Evolutionary conservation across 2,113 vertebrate species (phyloP).

Genomic region (Polypterus senegalus): DNA sequence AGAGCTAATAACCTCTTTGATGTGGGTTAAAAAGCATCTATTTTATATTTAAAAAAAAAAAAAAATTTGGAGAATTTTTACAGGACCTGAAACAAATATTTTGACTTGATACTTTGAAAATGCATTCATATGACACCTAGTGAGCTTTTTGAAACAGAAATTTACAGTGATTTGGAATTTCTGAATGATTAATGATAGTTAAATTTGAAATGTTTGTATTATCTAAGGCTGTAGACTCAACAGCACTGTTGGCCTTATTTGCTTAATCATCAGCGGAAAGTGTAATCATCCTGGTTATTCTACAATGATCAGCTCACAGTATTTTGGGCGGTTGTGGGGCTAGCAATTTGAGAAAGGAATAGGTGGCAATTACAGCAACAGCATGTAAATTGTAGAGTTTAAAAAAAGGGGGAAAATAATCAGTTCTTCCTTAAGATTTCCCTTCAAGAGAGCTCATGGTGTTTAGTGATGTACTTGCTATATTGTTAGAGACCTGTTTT

Average conservation of each 20-base stretch:
- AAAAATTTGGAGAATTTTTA: constrained; percentile 99
- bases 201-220: constrained; percentile 87
- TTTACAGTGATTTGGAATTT: constrained; percentile 75
- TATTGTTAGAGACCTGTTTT: constrained; percentile 81
- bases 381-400: constrained; percentile 46
- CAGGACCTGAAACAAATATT: constrained; percentile 99
- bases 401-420: constrained; percentile 65
- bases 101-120: constrained; percentile 99
- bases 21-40: constrained; percentile 98
- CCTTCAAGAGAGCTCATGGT: constrained; percentile 84
- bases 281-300: constrained; percentile 64
- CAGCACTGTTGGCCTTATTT: constrained; percentile 82
- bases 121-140: constrained; percentile 97
- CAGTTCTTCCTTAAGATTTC: constrained; percentile 91
- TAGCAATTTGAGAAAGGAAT: constrained; percentile 21
- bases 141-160: constrained; percentile 97
- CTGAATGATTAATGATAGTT: constrained; percentile 77
- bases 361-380: constrained; percentile 37
- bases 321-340: constrained; percentile 6
- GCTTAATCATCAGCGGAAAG: constrained; percentile 73
- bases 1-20: constrained; percentile 99
- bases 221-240: constrained; percentile 63
- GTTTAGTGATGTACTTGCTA: constrained; percentile 88
- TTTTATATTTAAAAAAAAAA: constrained; percentile 85
- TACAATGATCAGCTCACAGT: constrained; percentile 62